Evolutionary conservation across 2,797 vertebrate species (phyloP), one percentile per base, ranked within the genome.

Genomic region (Esox lucius): DNA sequence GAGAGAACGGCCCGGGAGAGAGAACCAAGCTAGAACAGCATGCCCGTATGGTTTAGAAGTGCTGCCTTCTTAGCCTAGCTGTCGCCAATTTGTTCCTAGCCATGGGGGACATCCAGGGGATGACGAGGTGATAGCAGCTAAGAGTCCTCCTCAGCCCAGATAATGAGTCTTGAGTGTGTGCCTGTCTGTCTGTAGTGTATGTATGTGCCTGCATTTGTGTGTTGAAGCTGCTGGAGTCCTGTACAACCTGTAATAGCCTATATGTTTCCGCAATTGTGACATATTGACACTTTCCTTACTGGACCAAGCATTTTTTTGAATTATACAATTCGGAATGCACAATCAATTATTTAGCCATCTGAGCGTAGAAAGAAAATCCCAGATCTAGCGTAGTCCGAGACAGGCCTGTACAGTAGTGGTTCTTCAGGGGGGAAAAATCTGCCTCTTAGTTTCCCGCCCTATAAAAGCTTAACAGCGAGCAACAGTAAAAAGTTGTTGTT

Each of bases 1-100:
- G 35, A 17, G 69, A 62, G 53, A 56, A 61, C 66, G 42, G 64
- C 66, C n/a, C 68, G 65, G 64, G 66, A 46, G 78, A 42, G 33
- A 76, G 33, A 74, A 68, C 22, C 28, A 8, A 84, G 83, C 74
- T 84, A 69, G 88, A 74, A 79, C 78, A 73, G 87, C 56, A 68
- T 87, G 90, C 80, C 86, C 26, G 80, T 79, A 88, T 87, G 88
- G 87, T 89, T 46, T 91, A 70, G 86, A 86, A 91, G 90, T 85
- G 74, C 90, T 93, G 92, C 93, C 93, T 26, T 61, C 22, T 12
- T 61, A 46, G 56, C 22, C 56, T 61, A 61, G 73, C 90, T 93
- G 92, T 94, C 93, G 93, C 92, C 94, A 95, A 95, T 95, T 94
- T 95, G 93, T 94, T 92, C 90, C 83, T 94, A 91, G 94, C 94